A percentile compares a stretch with the other conserved stretches of the same genome.
Evolutionary conservation across 2,888 invertebrate genomes (phyloP).

Genomic region (Bhutanitis thaidina): DNA sequence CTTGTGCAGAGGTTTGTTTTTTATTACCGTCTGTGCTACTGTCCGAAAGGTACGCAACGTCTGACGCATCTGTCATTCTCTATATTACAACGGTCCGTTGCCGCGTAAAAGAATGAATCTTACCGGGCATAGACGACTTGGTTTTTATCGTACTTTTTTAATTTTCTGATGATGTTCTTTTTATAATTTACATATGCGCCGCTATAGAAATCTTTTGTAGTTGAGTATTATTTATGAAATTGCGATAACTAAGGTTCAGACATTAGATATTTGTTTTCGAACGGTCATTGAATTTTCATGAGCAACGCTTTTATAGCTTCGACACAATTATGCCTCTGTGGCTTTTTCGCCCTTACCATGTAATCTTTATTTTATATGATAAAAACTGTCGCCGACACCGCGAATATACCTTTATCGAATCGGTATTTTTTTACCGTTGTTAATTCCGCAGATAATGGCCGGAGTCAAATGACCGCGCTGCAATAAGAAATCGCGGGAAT

Average conservation of each 20-base stretch:
- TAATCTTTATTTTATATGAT: constrained; percentile 58
- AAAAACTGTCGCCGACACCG: constrained; percentile 63
- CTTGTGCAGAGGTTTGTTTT: constrained; percentile 31
- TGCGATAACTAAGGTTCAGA: neutral
- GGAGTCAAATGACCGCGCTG: constrained; percentile 73
- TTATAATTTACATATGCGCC: neutral
- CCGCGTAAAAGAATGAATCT: constrained; percentile 49
- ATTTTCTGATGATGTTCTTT: neutral
- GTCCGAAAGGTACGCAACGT: constrained; percentile 27
- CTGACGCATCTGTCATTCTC: constrained; percentile 75
- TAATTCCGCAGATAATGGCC: constrained; percentile 77
- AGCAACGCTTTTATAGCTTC: constrained; percentile 65
- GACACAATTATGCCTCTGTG: constrained; percentile 44
- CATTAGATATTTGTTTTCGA: neutral
- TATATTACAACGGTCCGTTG: constrained; percentile 63
- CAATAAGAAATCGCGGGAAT: constrained; percentile 73
- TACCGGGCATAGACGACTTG: constrained; percentile 37
- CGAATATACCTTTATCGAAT: constrained; percentile 70
- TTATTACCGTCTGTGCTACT: constrained; percentile 41
- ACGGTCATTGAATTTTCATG: constrained; percentile 69
- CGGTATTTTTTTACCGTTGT: constrained; percentile 67
- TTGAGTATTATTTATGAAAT: neutral
- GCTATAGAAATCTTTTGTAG: neutral
- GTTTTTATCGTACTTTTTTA: constrained; percentile 42
- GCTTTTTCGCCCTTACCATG: constrained; percentile 52